Base-by-base conservation (phyloP, 2,888 invertebrate species). In the Allacma fusca region DNA sequence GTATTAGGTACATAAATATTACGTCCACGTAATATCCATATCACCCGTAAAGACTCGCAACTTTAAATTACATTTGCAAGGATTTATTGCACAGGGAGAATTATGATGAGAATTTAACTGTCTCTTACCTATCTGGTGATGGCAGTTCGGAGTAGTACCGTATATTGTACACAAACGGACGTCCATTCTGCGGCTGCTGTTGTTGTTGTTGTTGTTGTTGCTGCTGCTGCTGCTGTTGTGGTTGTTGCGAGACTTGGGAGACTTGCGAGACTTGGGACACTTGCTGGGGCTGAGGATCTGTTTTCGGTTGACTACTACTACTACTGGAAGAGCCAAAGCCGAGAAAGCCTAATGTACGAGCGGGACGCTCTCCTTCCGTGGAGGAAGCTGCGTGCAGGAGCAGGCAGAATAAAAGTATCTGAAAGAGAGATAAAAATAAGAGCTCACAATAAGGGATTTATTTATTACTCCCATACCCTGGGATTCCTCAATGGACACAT, bases 311-410 rank as follows among this genome's bases (percentile, higher is more conserved):
- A 62, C 44, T 72, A 28, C 59, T 71, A 44, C n/a, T 72, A 19
- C 40, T 34, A 67, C 67, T 67, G 26, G 68, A 40, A 40, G 68
- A 69, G 29, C 74, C 65, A 21, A 44, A 75, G 21, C 76, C 70
- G 34, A 76, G 67, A 23, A 44, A 75, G 50, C 76, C 50, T 7
- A 76, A 59, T 23, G 76, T 76, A 29, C 76, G 62, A n/a, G 76
- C 64, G 12, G 76, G 76, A 9, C 76, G 59, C 16, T 70, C 76
- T n/a, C 59, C 26, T 64, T 74, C 74, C 21, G 59, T 29, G 1
- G 59, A 59, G 29, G 59, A 72, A 29, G 64, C 44, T 1, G 28
- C 65, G 19, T 65, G 26, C 4, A 74, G 7, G 7, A 64, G 26
- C 1, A 74, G 64, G 19, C 43, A 65, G 21, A 74, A 21, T 40